Base-by-base conservation (phyloP, 2,888 invertebrate species). In the Caenorhabditis sp. region DNA sequence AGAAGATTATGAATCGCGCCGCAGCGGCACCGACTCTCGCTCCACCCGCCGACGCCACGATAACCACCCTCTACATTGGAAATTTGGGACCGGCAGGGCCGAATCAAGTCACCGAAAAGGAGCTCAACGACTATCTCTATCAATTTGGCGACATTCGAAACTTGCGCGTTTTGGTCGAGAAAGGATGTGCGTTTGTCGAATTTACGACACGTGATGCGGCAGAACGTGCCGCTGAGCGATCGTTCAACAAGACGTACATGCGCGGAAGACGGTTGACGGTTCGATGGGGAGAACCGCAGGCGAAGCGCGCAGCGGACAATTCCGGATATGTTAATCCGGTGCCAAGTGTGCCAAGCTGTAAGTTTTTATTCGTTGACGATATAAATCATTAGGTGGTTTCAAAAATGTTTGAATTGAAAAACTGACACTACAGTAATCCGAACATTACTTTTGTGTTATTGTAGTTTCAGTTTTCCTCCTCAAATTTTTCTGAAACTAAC, bases 231-330 rank as follows among this genome's bases (percentile, higher is more conserved):
- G 95, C 95, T 0, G 95, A 96, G 84, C 93, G 94, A 87, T 94
- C 95, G 0, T 99, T 97, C 88, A 97, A 97, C 88, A 95, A 97
- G 86, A 90, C 97, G 36, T 92, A 93, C 69, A 88, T 93, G 36
- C 93, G 93, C 43, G 95, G 95, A 0, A 91, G 95, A 77, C 91
- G 96, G 59, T 91, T 97, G 1, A 95, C 95, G n/a, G 95, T 99
- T 77, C 95, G 97, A 88, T 99, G 99, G 99, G 97, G 97, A 0
- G 92, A 95, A 85, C 95, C 96, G 0, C 97, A 97, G 90, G 95
- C 93, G 23, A 88, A 89, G 76, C 85, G 85, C 54, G 83, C 85
- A 5, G 78, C 71, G 17, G 86, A 84, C 14, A 82, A 81, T 50
- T 59, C 70, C 54, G 70, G 65, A n/a, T 73, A 62, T 10, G 65